Percentiles rank a stretch among this genome's conserved stretches.
phyloP scores from a whole-genome alignment of 2,888 invertebrate species.

The Piscicola geometra region DNA sequence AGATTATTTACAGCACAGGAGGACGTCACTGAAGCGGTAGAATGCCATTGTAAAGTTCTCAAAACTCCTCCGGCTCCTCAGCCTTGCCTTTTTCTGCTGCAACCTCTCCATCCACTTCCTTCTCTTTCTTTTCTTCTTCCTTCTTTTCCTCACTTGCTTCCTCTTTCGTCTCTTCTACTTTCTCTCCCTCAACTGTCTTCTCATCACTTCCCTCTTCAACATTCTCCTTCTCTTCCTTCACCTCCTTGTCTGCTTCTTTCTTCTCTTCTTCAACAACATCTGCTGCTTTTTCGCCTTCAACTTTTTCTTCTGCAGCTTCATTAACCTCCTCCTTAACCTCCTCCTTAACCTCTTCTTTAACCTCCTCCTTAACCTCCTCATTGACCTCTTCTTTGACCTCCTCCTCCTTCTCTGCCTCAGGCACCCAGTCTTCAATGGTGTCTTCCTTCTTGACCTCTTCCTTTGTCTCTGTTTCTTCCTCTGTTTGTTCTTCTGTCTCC shows the following conservation, averaged over 20 bases:
- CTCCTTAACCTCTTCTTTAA: neutral
- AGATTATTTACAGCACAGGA: neutral
- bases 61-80: neutral
- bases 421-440: neutral
- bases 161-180: neutral
- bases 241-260: neutral
- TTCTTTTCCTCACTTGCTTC: neutral
- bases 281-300: neutral
- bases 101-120: neutral
- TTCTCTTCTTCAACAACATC: neutral
- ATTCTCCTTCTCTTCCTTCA: neutral
- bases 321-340: neutral
- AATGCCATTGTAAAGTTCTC: neutral
- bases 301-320: neutral
- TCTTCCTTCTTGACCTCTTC: neutral
- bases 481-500: slow-evolving; percentile 7
- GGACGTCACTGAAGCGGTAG: neutral
- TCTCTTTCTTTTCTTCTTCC: neutral
- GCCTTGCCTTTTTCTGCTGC: neutral
- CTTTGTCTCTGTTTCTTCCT: neutral
- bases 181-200: neutral
- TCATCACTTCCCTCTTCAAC: neutral
- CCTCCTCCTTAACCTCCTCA: neutral
- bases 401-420: neutral
- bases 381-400: neutral